Conservation (phyloP, 2,888 invertebrate genomes). For the Argynnis bischoffii region DNA sequence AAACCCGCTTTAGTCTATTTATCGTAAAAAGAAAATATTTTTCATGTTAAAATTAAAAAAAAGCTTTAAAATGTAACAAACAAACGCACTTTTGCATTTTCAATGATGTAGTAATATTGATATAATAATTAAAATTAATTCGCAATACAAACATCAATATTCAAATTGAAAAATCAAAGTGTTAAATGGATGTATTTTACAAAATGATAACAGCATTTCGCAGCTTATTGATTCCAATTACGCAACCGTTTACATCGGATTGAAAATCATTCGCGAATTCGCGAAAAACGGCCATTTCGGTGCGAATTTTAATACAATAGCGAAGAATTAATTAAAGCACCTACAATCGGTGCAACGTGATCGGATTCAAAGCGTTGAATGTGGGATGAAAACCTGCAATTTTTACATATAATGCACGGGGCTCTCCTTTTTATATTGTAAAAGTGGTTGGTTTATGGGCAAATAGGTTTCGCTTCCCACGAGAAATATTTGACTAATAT, state of each 20-base stretch:
- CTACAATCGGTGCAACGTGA: conserved; percentile 31
- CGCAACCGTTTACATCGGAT: conserved; percentile 8
- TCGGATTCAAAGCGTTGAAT: conserved; percentile 27
- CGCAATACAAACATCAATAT: neutral
- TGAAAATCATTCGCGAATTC: conserved; percentile 16
- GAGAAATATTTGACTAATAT: too few relatives aligned
- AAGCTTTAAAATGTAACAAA: too few relatives aligned
- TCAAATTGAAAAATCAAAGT: neutral
- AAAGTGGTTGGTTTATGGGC: neutral
- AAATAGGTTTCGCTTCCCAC: neutral
- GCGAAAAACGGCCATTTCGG: conserved; percentile 17
- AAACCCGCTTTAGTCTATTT: too few relatives aligned
- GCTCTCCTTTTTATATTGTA: neutral
- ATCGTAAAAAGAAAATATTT: too few relatives aligned
- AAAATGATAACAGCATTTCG: conserved; percentile 7
- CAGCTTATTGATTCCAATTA: conserved; percentile 23
- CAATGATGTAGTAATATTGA: neutral
- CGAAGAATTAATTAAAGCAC: conserved; percentile 35
- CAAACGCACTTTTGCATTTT: neutral
- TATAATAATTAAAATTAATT: neutral
- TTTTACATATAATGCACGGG: neutral
- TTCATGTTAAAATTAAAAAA: too few relatives aligned
- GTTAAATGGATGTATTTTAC: neutral
- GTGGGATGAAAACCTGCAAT: conserved; percentile 18
- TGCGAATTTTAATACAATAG: conserved; percentile 30